Evolutionary conservation across 2,797 vertebrate genomes (phyloP).

Genomic region (Lindbergichthys nudifrons): DNA sequence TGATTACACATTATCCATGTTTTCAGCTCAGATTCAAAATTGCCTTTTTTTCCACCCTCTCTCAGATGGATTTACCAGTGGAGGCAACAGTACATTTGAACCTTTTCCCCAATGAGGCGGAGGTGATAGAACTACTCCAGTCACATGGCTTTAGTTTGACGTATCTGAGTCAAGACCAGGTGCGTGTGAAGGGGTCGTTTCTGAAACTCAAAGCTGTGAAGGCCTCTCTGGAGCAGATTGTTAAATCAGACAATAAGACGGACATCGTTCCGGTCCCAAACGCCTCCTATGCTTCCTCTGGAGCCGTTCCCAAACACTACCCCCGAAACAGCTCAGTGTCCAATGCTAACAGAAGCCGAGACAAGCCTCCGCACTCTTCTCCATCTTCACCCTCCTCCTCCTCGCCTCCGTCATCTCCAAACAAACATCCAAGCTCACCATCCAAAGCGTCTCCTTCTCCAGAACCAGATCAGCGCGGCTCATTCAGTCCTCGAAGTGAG

Average conservation of each 20-base stretch:
- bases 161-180: not conserved
- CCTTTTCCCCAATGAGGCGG: constrained; percentile 24
- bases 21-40: not conserved
- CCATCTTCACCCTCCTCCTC: not conserved
- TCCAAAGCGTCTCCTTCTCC: not conserved
- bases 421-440: not conserved
- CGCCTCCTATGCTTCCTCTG: constrained; percentile 7
- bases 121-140: constrained; percentile 40
- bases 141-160: constrained; percentile 44
- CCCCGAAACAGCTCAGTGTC: not conserved
- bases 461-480: not conserved
- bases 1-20: not conserved
- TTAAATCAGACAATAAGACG: not conserved
- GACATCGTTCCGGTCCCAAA: not conserved
- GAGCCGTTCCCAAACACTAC: constrained; percentile 25
- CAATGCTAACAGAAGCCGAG: not conserved
- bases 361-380: not conserved
- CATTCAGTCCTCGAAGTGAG: not conserved
- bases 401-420: not conserved
- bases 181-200: constrained; percentile 74
- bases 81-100: constrained; percentile 64
- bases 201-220: constrained; percentile 60
- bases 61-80: constrained; percentile 77
- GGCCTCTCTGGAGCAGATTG: constrained; percentile 47
- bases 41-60: no score